phyloP scores from a whole-genome alignment of 2,113 vertebrate species.

The Brevimyrus niger region DNA sequence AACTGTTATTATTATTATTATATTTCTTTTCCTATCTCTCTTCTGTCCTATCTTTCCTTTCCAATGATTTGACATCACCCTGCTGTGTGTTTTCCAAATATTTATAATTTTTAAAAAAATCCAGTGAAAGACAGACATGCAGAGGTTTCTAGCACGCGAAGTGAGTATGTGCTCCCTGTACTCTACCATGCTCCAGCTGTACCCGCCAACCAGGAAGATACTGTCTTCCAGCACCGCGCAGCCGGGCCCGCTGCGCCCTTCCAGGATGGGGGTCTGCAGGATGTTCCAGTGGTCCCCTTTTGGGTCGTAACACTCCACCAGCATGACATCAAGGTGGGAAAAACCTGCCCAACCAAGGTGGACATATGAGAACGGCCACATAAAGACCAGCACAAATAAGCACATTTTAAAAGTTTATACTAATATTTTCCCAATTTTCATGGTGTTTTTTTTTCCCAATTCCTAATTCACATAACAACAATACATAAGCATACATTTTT shows the following conservation, averaged over 20 bases:
- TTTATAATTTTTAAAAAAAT: not conserved
- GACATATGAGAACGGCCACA: not conserved
- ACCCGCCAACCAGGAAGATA: conserved; percentile 93
- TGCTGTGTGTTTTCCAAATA: too few species aligned
- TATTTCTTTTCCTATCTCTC: too few species aligned
- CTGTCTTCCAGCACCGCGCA: conserved; percentile 89
- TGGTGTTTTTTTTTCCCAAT: not conserved
- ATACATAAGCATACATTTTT: not conserved
- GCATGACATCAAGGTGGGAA: conserved; percentile 95
- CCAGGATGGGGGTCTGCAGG: conserved; percentile 92
- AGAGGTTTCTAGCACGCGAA: not conserved
- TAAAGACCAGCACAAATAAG: not conserved
- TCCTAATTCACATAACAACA: not conserved
- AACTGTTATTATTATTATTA: too few species aligned
- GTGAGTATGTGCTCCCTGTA: not conserved
- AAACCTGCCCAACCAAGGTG: conserved; percentile 67
- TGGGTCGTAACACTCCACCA: conserved; percentile 96
- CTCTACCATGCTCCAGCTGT: conserved; percentile 98
- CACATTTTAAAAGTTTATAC: not conserved
- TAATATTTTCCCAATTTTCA: not conserved
- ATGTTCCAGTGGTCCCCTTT: conserved; percentile 98
- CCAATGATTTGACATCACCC: too few species aligned
- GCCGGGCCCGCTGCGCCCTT: conserved; percentile 93
- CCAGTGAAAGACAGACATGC: not conserved
- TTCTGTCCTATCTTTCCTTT: too few species aligned